A percentile compares a stretch with the other conserved stretches of the same genome.
These are phyloP conservation scores for Scaeva pyrastri DNA, from an alignment of 2,888 invertebrate genomes.

Conservation along the genomic window DNA sequence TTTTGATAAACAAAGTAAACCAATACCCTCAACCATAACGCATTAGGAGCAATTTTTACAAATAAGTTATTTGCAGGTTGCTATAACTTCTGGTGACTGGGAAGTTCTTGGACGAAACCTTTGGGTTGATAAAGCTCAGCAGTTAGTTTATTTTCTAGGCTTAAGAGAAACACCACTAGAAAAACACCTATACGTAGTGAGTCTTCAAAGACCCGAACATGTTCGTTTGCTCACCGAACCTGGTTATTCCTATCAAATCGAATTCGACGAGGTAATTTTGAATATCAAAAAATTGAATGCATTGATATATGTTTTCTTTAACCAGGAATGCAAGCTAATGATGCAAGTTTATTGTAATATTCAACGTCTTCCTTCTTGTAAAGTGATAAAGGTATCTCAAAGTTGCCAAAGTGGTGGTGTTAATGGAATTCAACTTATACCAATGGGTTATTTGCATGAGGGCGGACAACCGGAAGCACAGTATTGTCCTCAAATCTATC, in stretches of 20 bases:
- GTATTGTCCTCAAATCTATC: constrained; percentile 90
- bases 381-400: constrained; percentile 89
- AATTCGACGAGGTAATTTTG: constrained; percentile 88
- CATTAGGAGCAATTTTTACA: constrained; percentile 65
- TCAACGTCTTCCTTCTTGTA: constrained; percentile 91
- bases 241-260: constrained; percentile 93
- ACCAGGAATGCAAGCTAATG: constrained; percentile 90
- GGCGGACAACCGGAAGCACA: constrained; percentile 86
- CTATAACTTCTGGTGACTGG: constrained; percentile 96
- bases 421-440: constrained; percentile 88
- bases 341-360: constrained; percentile 94
- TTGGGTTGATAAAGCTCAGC: constrained; percentile 92
- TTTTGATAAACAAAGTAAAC: constrained; percentile 87
- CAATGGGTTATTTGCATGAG: constrained; percentile 89
- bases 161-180: constrained; percentile 95
- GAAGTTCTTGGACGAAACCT: constrained; percentile 93
- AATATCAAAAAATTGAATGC: neutral
- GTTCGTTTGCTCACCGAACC: constrained; percentile 91
- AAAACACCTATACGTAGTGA: constrained; percentile 95
- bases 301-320: neutral
- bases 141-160: constrained; percentile 95
- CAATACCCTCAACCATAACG: neutral
- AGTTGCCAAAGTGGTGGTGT: constrained; percentile 87
- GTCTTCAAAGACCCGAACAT: constrained; percentile 89
- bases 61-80: constrained; percentile 84